Conservation (phyloP, 2,797 vertebrate species). For the Syngnathus acus region DNA sequence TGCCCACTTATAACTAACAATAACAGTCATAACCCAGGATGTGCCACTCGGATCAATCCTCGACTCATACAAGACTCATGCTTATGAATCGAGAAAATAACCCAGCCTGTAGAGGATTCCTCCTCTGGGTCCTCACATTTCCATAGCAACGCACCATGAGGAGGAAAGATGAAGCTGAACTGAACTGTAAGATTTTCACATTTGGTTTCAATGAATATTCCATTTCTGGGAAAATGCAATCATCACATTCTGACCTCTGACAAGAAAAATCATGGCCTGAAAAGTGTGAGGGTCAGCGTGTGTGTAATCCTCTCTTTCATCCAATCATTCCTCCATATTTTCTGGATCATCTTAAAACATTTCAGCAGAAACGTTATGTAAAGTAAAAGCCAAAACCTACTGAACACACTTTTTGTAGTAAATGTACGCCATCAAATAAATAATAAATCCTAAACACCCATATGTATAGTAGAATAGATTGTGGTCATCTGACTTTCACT, state of each 20-base stretch:
- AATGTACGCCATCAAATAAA: too few species aligned
- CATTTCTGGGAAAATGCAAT: neutral
- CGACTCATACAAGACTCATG: neutral
- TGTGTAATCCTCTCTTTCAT: too few species aligned
- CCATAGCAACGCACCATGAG: constrained; percentile 32
- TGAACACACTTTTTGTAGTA: too few species aligned
- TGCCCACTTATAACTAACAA: neutral
- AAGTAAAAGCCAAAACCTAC: too few species aligned
- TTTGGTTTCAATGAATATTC: constrained; percentile 3
- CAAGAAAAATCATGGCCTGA: neutral
- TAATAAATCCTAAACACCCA: too few species aligned
- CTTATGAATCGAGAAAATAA: constrained; percentile 2
- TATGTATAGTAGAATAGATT: too few species aligned
- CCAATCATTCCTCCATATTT: too few species aligned
- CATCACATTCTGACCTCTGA: neutral
- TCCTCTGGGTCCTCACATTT: constrained; percentile 21
- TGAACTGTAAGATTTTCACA: constrained; percentile 16
- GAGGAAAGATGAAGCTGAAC: constrained; percentile 13
- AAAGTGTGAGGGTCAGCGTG: too few species aligned
- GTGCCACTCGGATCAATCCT: neutral
- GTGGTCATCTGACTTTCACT: too few species aligned
- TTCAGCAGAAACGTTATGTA: too few species aligned
- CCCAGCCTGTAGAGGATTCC: neutral
- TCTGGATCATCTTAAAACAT: too few species aligned
- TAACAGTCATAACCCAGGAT: neutral